Percentiles rank a stretch among this genome's conserved stretches.
phyloP scores from a whole-genome alignment of 2,888 invertebrate genomes.

The Drosophila merina region DNA sequence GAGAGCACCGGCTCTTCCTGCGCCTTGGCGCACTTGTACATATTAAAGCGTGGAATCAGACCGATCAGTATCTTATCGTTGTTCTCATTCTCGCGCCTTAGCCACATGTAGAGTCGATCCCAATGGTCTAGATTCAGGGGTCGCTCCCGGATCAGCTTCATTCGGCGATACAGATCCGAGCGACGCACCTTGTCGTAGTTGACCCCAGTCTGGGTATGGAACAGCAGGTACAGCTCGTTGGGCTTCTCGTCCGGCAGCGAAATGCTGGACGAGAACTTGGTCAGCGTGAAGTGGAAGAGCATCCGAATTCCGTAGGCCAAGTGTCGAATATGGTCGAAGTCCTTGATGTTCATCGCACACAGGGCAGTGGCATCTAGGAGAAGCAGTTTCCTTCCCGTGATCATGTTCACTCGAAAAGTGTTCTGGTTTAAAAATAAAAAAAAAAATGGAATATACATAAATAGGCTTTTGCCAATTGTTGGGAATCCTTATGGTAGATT shows the following conservation, averaged over 20 bases:
- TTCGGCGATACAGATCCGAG: conserved; percentile 85
- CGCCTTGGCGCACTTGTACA: conserved; percentile 39
- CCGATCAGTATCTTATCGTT: conserved; percentile 49
- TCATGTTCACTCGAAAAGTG: conserved; percentile 84
- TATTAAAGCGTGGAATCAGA: conserved; percentile 3
- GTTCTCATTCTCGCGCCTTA: conserved; percentile 51
- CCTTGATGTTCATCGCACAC: conserved; percentile 84
- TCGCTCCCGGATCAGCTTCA: conserved; percentile 85
- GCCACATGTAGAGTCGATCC: conserved; percentile 82
- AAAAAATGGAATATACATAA: too few species aligned
- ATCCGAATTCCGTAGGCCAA: conserved; percentile 82
- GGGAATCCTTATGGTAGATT: too few species aligned
- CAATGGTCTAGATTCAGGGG: conserved; percentile 85
- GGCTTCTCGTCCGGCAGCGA: conserved; percentile 81
- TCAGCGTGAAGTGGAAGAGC: conserved; percentile 84
- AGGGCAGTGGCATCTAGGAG: conserved; percentile 85
- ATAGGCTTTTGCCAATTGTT: too few species aligned
- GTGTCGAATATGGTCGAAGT: conserved; percentile 84
- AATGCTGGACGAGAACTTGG: conserved; percentile 63
- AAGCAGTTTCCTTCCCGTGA: conserved; percentile 84
- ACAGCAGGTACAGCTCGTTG: conserved; percentile 85
- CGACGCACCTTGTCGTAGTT: conserved; percentile 84
- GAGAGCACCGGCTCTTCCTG: too few species aligned
- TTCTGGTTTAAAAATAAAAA: conserved; percentile 65
- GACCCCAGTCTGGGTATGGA: conserved; percentile 85